Evolutionary conservation across 2,113 vertebrate genomes (phyloP), one percentile per base, ranked within the genome.

Genomic region (Pelobates fuscus): DNA sequence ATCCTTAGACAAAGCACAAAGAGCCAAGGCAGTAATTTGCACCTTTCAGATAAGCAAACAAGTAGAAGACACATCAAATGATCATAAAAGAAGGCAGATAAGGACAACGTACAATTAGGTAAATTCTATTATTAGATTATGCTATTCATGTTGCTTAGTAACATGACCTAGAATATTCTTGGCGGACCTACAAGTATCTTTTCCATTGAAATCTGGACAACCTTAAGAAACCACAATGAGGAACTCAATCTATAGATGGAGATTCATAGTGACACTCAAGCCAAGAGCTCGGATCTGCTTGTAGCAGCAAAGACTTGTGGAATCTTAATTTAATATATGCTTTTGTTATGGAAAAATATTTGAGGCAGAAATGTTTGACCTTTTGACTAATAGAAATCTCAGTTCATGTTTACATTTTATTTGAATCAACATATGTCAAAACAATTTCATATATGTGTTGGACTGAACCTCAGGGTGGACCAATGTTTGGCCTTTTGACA

Each of bases 121-220:
- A 75, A 66, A 43, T 29, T 43, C 71, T 75, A 67, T 75, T 66
- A 66, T 43, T 75, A 75, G 23, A 52, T 46, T 27, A 10, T 18
- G 21, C 24, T 54, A 26, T 52, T 49, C 18, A 3, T 57, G 46
- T 20, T 37, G 20, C 17, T 43, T 21, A 62, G 58, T 49, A 52
- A 21, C 29, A 43, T 59, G 71, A 75, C 71, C 71, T 75, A 75
- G 46, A 73, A 71, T 30, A 26, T 44, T 2, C 27, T 20, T 17
- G 27, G 29, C 14, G 41, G 14, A 27, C 4, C 24, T 3, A 24
- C 14, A 15, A 14, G 25, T n/a, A 30, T 30, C 4, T 14, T 17
- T 49, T n/a, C 15, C 44, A 18, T 46, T 46, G 3, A 46, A 3
- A 6, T 46, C 17, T 46, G 44, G 3, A 37, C 32, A 37, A 37